Evolutionary conservation across 2,888 invertebrate species (phyloP), one percentile per base, ranked within the genome.

Genomic region (Ctenicera cuprea): DNA sequence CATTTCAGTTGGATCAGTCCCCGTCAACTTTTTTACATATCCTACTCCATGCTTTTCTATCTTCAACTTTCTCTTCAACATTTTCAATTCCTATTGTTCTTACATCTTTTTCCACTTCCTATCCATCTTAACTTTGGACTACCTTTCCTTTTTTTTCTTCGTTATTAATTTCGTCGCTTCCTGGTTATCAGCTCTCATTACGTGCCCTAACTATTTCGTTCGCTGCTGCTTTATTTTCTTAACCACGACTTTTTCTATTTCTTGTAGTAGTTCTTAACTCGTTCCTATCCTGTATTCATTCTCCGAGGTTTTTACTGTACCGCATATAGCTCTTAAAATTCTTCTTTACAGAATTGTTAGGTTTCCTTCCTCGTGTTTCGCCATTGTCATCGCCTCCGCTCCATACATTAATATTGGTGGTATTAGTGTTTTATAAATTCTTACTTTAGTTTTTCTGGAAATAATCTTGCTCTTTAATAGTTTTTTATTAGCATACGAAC

Each of bases 401-500:
- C n/a, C n/a, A n/a, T n/a, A n/a, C n/a, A n/a, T n/a, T n/a, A n/a
- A n/a, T n/a, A n/a, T n/a, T n/a, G n/a, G n/a, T n/a, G n/a, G n/a
- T n/a, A n/a, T n/a, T n/a, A n/a, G n/a, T n/a, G n/a, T n/a, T n/a
- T n/a, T n/a, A 45, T 45, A 45, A 14, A 45, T 45, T 45, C 43
- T 45, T 45, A 45, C 1, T 14, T 45, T 45, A 7, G 2, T 45
- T 45, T 45, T 45, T 14, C n/a, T 45, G 7, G n/a, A 45, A 45
- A 45, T 45, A 16, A 7, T n/a, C n/a, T n/a, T n/a, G n/a, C n/a
- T n/a, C n/a, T n/a, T n/a, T n/a, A n/a, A n/a, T n/a, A n/a, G n/a
- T 16, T 45, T 45, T 45, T 3, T 61, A 41, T 61, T 61, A 16
- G 18, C 48, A 8, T 64, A 30, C 8, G 22, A 48, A 8, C 45